Evolutionary conservation across 2,888 invertebrate genomes (phyloP).

Genomic region (Cinara cedri): DNA sequence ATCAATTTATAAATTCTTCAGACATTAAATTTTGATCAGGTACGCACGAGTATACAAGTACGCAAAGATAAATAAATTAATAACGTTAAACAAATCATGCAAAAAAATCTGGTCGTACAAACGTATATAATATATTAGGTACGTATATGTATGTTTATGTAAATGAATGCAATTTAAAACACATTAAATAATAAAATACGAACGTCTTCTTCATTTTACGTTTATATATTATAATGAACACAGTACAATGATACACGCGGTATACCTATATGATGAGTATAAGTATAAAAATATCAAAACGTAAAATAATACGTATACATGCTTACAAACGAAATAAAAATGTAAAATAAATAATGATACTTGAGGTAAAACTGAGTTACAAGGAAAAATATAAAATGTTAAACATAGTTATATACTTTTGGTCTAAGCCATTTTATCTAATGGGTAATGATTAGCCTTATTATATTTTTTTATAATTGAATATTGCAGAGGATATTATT

Average conservation of each 20-base stretch:
- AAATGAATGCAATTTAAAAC: conserved; percentile 27
- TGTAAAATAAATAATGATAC: too few relatives aligned
- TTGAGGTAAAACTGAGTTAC: too few relatives aligned
- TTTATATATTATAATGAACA: background rate
- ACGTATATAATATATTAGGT: too few relatives aligned
- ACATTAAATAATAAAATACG: conserved; percentile 18
- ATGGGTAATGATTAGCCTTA: background rate
- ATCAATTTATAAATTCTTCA: too few relatives aligned
- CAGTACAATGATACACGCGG: background rate
- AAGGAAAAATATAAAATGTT: too few relatives aligned
- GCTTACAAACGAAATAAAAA: background rate
- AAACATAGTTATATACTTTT: too few relatives aligned
- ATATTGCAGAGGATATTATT: background rate
- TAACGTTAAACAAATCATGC: too few relatives aligned
- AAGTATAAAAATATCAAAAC: background rate
- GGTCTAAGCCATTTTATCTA: too few relatives aligned
- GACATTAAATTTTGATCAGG: too few relatives aligned
- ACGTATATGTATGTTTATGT: background rate
- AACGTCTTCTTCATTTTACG: background rate
- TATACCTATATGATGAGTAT: background rate
- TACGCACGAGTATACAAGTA: too few relatives aligned
- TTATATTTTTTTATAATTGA: background rate
- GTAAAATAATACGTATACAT: background rate
- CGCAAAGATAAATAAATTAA: too few relatives aligned
- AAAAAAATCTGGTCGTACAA: too few relatives aligned